These are phyloP conservation scores for Leptopilina syphax DNA, from an alignment of 2,888 invertebrate species.

Conservation along the genomic window DNA sequence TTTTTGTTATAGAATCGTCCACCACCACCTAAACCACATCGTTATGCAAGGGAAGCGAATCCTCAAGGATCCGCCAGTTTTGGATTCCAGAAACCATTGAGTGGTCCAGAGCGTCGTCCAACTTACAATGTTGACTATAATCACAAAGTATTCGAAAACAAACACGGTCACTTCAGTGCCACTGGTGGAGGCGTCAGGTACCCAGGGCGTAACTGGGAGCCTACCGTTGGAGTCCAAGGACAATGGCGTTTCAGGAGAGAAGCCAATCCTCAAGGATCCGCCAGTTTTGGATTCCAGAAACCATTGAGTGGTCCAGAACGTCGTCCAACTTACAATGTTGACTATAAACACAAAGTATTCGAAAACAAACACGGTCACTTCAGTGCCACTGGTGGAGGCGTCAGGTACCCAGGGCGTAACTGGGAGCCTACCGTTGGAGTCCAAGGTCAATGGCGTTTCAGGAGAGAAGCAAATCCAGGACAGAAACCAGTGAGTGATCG, in stretches of 20 bases:
- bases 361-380: constrained; percentile 51
- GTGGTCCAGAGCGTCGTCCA: constrained; percentile 39
- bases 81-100: constrained; percentile 22
- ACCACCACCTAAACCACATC: background rate
- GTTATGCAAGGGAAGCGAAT: constrained; percentile 44
- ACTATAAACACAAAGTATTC: constrained; percentile 40
- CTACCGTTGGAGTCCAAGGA: constrained; percentile 56
- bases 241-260: constrained; percentile 30
- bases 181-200: constrained; percentile 51
- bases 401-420: constrained; percentile 53
- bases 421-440: constrained; percentile 54
- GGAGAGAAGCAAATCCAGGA: constrained; percentile 35
- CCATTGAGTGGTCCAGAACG: constrained; percentile 41
- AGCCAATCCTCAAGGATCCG: constrained; percentile 25
- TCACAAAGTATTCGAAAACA: constrained; percentile 43
- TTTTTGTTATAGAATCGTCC: background rate
- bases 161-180: constrained; percentile 53
- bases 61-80: constrained; percentile 12
- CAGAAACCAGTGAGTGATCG: constrained; percentile 35
- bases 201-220: constrained; percentile 52
- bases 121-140: constrained; percentile 40
- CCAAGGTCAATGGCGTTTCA: constrained; percentile 45
- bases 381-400: constrained; percentile 53
- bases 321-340: constrained; percentile 34
- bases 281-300: background rate